phyloP scores from a whole-genome alignment of 2,113 vertebrate genomes.

The Boleophthalmus pectinirostris region DNA sequence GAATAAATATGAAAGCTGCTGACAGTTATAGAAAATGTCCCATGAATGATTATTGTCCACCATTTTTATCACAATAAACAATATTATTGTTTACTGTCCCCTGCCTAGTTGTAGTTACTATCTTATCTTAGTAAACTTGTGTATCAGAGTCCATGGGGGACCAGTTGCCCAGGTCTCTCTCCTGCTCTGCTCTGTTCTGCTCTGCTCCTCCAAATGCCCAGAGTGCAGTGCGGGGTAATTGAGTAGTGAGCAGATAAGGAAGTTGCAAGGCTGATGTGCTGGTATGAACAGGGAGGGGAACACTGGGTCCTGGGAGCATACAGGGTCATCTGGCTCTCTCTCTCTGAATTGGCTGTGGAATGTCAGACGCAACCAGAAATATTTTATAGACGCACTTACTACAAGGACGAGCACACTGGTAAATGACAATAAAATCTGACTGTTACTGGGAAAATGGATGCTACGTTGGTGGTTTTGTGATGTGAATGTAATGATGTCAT shows the following conservation, averaged over 20 bases:
- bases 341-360: constrained; percentile 63
- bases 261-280: constrained; percentile 59
- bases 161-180: constrained; percentile 62
- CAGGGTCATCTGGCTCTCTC: constrained; percentile 63
- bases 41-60: too few species aligned
- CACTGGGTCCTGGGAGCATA: constrained; percentile 54
- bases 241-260: constrained; percentile 75
- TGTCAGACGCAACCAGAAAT: constrained; percentile 56
- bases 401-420: constrained; percentile 6
- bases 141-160: constrained; percentile 30
- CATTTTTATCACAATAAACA: too few species aligned
- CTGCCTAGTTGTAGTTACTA: background rate
- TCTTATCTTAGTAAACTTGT: constrained; percentile 27
- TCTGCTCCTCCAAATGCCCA: constrained; percentile 54
- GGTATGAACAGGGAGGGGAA: constrained; percentile 53
- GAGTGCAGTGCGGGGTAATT: constrained; percentile 63
- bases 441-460: background rate
- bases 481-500: too few species aligned
- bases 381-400: constrained; percentile 46
- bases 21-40: too few species aligned
- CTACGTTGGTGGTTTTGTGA: background rate
- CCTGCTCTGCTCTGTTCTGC: constrained; percentile 21
- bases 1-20: too few species aligned
- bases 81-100: too few species aligned
- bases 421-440: background rate